These are phyloP conservation scores for Penaeus monodon DNA, from an alignment of 2,888 invertebrate species.

Conservation along the genomic window DNA sequence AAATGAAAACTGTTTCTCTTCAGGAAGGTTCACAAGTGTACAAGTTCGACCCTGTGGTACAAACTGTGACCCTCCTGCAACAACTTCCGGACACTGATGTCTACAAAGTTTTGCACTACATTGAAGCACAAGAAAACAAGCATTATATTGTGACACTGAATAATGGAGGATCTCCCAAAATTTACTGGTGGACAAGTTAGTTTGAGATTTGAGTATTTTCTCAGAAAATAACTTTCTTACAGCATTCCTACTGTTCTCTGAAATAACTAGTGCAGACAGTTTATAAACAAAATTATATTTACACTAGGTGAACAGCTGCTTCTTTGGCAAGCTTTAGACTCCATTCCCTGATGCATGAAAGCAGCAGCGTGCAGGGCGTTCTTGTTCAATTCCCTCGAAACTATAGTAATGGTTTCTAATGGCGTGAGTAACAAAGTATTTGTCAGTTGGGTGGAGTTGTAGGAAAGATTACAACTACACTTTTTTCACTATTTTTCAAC, in stretches of 20 bases:
- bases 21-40: conserved; percentile 35
- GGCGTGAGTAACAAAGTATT: not conserved
- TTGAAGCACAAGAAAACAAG: conserved; percentile 34
- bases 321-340: conserved; percentile 28
- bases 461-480: too few species aligned
- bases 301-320: conserved; percentile 15
- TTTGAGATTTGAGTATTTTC: not conserved
- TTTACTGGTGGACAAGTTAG: conserved; percentile 40
- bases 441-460: too few species aligned
- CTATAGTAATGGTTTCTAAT: not conserved
- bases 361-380: conserved; percentile 21
- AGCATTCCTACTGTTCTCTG: not conserved
- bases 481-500: not conserved
- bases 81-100: conserved; percentile 20
- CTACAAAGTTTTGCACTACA: conserved; percentile 17
- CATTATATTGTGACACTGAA: conserved; percentile 23
- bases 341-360: conserved; percentile 2
- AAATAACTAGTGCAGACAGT: not conserved
- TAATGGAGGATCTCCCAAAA: not conserved
- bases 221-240: not conserved
- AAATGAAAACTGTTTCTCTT: not conserved
- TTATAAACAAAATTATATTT: not conserved
- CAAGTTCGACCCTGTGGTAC: conserved; percentile 21
- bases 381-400: conserved; percentile 20
- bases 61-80: conserved; percentile 25